These are phyloP conservation scores for Eristalis arbustorum DNA, from an alignment of 2,888 invertebrate species.

Conservation along the genomic window DNA sequence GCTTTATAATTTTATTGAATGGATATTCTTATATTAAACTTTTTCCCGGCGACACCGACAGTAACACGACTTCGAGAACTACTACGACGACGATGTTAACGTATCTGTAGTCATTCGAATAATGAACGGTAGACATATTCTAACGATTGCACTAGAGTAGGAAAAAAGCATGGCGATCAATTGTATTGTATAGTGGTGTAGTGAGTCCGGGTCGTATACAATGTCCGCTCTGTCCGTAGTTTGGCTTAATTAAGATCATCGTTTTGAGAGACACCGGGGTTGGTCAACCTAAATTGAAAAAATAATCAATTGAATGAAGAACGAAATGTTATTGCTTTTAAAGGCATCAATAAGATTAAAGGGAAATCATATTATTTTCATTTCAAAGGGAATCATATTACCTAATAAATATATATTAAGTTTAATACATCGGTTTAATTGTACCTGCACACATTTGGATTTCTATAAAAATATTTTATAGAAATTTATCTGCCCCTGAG, in stretches of 20 bases:
- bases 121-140: slow-evolving; percentile 61
- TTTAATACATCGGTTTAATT: no score
- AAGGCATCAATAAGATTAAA: no score
- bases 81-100: slow-evolving; percentile 59
- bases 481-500: no score
- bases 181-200: slow-evolving; percentile 57
- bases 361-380: neutral
- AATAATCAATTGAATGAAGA: slow-evolving; percentile 14
- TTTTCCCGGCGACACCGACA: slow-evolving; percentile 43
- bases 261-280: slow-evolving; percentile 67
- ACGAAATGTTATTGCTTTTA: slow-evolving; percentile 29
- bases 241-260: slow-evolving; percentile 70
- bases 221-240: slow-evolving; percentile 51
- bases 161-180: slow-evolving; percentile 63
- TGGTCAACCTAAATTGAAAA: slow-evolving; percentile 69
- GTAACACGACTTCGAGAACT: slow-evolving; percentile 5
- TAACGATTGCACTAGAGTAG: slow-evolving; percentile 64
- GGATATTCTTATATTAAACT: slow-evolving; percentile 47
- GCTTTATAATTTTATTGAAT: slow-evolving; percentile 44
- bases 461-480: no score
- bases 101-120: slow-evolving; percentile 70
- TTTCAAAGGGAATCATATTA: no score
- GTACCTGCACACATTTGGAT: no score
- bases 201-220: slow-evolving; percentile 60
- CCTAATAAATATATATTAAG: neutral